A percentile compares a stretch with the other conserved stretches of the same genome.
Evolutionary conservation across 2,888 invertebrate genomes (phyloP).

Genomic region (Drosophila anceps): DNA sequence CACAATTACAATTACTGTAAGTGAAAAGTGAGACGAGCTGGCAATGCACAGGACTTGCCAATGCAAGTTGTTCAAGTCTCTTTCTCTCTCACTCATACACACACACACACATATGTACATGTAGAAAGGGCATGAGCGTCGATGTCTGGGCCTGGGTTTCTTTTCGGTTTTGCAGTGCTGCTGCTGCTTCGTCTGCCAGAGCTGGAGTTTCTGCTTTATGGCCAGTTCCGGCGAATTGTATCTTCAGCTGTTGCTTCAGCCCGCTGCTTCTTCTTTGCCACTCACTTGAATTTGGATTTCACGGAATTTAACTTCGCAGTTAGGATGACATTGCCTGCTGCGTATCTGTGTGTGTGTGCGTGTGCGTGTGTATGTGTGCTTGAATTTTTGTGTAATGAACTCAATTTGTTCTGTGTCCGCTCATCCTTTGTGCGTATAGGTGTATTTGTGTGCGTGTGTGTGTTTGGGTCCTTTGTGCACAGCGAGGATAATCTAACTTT

Average conservation of each 20-base stretch:
- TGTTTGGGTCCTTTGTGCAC: slow-evolving; percentile 43
- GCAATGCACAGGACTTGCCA: slow-evolving; percentile 19
- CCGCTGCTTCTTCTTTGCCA: slow-evolving; percentile 48
- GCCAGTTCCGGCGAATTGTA: slow-evolving; percentile 77
- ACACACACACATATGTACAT: slow-evolving; percentile 25
- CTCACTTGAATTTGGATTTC: slow-evolving; percentile 79
- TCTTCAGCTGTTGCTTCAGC: slow-evolving; percentile 70
- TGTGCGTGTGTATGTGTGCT: slow-evolving; percentile 25
- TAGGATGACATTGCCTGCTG: slow-evolving; percentile 72
- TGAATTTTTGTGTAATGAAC: slow-evolving; percentile 58
- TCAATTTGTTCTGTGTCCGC: slow-evolving; percentile 41
- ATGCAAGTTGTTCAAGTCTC: slow-evolving; percentile 37
- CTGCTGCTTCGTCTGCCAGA: slow-evolving; percentile 36
- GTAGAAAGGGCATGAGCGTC: slow-evolving; percentile 58
- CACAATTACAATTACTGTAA: background rate
- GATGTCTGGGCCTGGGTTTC: slow-evolving; percentile 48
- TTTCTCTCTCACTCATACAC: slow-evolving; percentile 6
- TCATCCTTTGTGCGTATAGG: slow-evolving; percentile 20
- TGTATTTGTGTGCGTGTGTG: slow-evolving; percentile 2
- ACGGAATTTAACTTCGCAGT: slow-evolving; percentile 77
- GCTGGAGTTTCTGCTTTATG: slow-evolving; percentile 72
- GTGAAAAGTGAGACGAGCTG: slow-evolving; percentile 24
- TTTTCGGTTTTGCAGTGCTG: slow-evolving; percentile 30
- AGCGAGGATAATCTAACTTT: slow-evolving; percentile 76
- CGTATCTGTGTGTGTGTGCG: slow-evolving; percentile 32